phyloP scores from a whole-genome alignment of 2,113 vertebrate genomes.

The Toxotes jaculatrix region DNA sequence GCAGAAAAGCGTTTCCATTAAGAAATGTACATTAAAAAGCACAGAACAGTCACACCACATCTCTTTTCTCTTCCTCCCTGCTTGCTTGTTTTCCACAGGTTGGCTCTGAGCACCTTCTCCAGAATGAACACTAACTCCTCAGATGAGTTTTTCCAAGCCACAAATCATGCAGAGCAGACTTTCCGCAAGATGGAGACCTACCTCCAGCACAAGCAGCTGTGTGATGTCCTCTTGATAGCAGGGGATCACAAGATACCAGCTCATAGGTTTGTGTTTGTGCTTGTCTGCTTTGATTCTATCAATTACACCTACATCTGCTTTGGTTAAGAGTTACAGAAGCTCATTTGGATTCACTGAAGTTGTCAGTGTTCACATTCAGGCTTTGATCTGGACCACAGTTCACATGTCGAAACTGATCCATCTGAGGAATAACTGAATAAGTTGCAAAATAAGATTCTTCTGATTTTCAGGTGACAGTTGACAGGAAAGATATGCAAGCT shows the following conservation, averaged over 20 bases:
- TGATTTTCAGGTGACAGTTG: constrained; percentile 15
- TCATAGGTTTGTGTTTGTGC: constrained; percentile 87
- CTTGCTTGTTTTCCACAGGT: constrained; percentile 77
- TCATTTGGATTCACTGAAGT: constrained; percentile 36
- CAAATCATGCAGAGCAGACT: constrained; percentile 93
- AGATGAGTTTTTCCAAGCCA: constrained; percentile 91
- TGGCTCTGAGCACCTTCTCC: constrained; percentile 83
- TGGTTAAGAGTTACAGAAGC: constrained; percentile 35
- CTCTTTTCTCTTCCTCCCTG: constrained; percentile 7
- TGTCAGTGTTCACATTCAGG: constrained; percentile 3
- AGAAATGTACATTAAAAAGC: too few species aligned
- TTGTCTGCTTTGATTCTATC: constrained; percentile 52
- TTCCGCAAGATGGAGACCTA: constrained; percentile 97
- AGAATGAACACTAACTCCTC: constrained; percentile 88
- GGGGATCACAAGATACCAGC: constrained; percentile 96
- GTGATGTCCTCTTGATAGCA: constrained; percentile 93
- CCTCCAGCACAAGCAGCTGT: constrained; percentile 95
- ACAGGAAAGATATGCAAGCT: constrained; percentile 30
- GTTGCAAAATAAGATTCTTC: constrained; percentile 23
- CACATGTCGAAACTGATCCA: background rate
- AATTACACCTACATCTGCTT: constrained; percentile 46
- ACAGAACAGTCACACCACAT: background rate
- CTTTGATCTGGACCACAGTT: constrained; percentile 27
- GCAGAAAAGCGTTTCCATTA: background rate
- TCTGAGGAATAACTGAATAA: constrained; percentile 18